Percentiles rank a stretch among this genome's conserved stretches.
Conservation (phyloP, 2,888 invertebrate species). For the Parochlus steinenii region DNA sequence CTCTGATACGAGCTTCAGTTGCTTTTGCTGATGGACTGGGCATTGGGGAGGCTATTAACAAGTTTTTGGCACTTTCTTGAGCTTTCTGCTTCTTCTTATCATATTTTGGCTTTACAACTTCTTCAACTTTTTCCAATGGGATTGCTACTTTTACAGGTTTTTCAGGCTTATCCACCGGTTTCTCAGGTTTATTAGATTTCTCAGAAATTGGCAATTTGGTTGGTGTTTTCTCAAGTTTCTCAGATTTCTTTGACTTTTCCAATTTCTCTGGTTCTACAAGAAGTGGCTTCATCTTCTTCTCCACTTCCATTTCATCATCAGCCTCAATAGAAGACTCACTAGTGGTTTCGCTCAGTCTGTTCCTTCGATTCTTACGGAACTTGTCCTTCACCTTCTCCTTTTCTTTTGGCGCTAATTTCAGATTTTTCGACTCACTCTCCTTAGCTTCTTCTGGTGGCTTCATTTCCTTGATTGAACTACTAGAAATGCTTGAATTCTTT, state of each 20-base stretch:
- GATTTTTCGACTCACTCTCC: conserved; percentile 13
- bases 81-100: conserved; percentile 12
- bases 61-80: background rate
- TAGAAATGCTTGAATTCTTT: too few species aligned
- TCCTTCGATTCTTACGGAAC: conserved; percentile 18
- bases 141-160: conserved; percentile 25
- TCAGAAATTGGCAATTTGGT: conserved; percentile 15
- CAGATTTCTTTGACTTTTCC: conserved; percentile 25
- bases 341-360: conserved; percentile 33
- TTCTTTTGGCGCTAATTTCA: conserved; percentile 14
- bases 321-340: conserved; percentile 49
- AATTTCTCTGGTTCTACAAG: background rate
- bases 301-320: conserved; percentile 44
- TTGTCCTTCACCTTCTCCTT: conserved; percentile 14
- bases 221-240: conserved; percentile 26
- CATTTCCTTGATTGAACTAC: too few species aligned
- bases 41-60: background rate
- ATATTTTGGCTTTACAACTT: conserved; percentile 14
- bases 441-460: conserved; percentile 7
- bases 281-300: background rate
- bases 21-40: background rate
- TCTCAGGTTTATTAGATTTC: conserved; percentile 17
- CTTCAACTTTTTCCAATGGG: conserved; percentile 16
- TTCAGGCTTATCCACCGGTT: conserved; percentile 26
- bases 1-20: background rate